A percentile compares a stretch with the other conserved stretches of the same genome.
Conservation (phyloP, 2,888 invertebrate genomes). For the Chymomyza caudatula region DNA sequence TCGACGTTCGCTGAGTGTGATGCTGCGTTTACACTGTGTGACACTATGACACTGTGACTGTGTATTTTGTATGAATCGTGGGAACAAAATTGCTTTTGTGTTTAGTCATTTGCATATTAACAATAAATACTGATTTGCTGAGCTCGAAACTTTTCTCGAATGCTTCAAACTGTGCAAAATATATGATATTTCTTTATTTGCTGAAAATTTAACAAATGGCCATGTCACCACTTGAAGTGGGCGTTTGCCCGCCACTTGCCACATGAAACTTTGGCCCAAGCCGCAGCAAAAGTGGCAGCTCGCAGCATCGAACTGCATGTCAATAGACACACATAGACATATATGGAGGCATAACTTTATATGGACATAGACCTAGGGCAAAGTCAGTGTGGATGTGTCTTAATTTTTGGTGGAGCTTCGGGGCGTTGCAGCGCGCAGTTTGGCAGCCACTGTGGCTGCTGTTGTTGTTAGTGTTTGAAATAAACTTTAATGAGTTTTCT, state of each 20-base stretch:
- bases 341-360: neutral
- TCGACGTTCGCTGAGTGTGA: no score
- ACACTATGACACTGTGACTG: no score
- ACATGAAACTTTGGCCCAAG: neutral
- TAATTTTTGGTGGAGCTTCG: slow-evolving; percentile 54
- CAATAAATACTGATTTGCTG: no score
- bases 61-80: no score
- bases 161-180: no score
- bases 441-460: neutral
- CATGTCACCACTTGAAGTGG: neutral
- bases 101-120: no score
- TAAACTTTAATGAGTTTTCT: slow-evolving; percentile 75
- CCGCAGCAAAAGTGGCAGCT: slow-evolving; percentile 46
- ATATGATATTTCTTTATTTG: neutral
- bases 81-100: no score
- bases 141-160: no score
- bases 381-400: slow-evolving; percentile 43
- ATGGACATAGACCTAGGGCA: neutral
- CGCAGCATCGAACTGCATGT: slow-evolving; percentile 27
- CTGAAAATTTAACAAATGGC: neutral
- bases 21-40: no score
- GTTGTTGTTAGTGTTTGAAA: slow-evolving; percentile 56
- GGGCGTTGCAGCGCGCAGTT: slow-evolving; percentile 1
- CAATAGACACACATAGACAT: slow-evolving; percentile 11
- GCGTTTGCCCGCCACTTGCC: neutral